Evolutionary conservation across 2,113 vertebrate species (phyloP).

Genomic region (Peromyscus californicus): DNA sequence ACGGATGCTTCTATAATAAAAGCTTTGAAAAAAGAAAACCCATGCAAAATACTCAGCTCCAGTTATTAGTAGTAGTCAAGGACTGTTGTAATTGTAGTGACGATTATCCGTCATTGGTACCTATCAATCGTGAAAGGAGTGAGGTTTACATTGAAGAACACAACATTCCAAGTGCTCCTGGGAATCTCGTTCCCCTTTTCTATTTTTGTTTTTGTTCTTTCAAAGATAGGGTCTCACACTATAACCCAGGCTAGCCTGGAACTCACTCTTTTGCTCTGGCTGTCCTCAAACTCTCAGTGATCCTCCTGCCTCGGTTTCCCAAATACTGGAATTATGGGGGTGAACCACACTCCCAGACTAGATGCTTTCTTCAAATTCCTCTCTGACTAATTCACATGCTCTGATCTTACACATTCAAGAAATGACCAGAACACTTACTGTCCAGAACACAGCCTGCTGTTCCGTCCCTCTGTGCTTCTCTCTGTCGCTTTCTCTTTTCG

Average conservation of each 20-base stretch:
- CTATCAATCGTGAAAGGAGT: background rate
- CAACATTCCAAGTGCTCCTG: background rate
- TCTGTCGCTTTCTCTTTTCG: background rate
- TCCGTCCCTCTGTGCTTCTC: background rate
- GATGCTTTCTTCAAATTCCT: slow-evolving; percentile 5
- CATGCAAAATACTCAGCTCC: background rate
- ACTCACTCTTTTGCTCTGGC: background rate
- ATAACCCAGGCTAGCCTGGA: background rate
- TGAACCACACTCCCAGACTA: background rate
- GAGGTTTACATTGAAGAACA: background rate
- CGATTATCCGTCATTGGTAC: slow-evolving; percentile 9
- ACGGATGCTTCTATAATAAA: background rate
- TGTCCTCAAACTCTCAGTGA: background rate
- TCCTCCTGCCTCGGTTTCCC: background rate
- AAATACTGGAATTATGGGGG: background rate
- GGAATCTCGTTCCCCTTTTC: background rate
- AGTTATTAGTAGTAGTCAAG: background rate
- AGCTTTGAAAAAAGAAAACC: background rate
- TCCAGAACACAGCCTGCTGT: background rate
- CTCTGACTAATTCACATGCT: slow-evolving; percentile 31
- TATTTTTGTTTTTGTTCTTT: background rate
- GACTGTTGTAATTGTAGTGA: background rate
- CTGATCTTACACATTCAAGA: background rate
- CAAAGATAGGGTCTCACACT: background rate
- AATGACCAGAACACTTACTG: background rate